A percentile compares a stretch with the other conserved stretches of the same genome.
Evolutionary conservation across 2,888 invertebrate genomes (phyloP).

Genomic region (Microctonus brassicae): DNA sequence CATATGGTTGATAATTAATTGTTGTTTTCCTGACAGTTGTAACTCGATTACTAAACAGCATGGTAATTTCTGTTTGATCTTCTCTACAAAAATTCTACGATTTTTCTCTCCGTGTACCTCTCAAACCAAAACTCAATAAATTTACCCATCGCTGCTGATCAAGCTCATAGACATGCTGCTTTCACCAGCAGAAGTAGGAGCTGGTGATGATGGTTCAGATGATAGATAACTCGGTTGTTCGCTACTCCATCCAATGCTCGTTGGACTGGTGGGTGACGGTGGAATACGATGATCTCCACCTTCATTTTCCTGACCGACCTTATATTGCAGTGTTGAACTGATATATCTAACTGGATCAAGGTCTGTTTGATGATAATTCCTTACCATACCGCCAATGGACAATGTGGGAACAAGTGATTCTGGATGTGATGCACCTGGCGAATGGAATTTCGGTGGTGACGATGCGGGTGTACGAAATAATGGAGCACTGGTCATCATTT

Average conservation of each 20-base stretch:
- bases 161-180: constrained; percentile 77
- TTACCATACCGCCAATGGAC: constrained; percentile 55
- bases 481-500: constrained; percentile 84
- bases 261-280: constrained; percentile 66
- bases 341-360: constrained; percentile 65
- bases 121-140: too few relatives aligned
- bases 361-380: constrained; percentile 61
- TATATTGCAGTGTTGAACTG: constrained; percentile 59
- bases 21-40: too few relatives aligned
- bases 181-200: constrained; percentile 72
- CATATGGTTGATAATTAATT: too few relatives aligned
- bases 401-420: constrained; percentile 55
- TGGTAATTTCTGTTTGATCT: too few relatives aligned
- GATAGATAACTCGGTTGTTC: constrained; percentile 87
- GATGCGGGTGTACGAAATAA: constrained; percentile 81
- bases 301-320: constrained; percentile 56
- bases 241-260: constrained; percentile 77
- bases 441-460: constrained; percentile 78
- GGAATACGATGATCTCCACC: constrained; percentile 59
- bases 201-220: constrained; percentile 87
- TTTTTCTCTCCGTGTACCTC: too few relatives aligned
- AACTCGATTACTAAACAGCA: too few relatives aligned
- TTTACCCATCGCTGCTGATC: constrained; percentile 76
- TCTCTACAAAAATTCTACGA: too few relatives aligned
- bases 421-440: constrained; percentile 67